Evolutionary conservation across 2,113 vertebrate genomes (phyloP), one percentile per base, ranked within the genome.

Genomic region (Tachysurus fulvidraco): DNA sequence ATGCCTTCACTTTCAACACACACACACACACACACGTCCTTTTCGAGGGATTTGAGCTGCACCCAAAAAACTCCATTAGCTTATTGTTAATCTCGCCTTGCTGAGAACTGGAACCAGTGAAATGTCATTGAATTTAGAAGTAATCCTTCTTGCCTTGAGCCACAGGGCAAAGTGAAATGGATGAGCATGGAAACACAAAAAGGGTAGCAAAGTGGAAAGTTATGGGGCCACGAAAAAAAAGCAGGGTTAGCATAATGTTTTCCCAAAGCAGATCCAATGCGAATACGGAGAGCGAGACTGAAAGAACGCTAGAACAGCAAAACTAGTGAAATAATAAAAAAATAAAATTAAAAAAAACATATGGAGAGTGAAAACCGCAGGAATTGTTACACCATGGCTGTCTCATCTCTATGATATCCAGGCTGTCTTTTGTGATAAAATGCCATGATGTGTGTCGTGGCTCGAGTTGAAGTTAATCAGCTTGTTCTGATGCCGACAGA

Each of bases 1-100:
- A 87, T 88, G 3, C 57, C 92, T 89, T 89, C 92, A 87, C 89
- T 91, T 90, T 90, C 87, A 86, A 89, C 90, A 54, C 71, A 44
- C 76, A 60, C 59, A 67, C 82, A 50, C 54, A 64, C 89, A 89
- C 86, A 82, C 80, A 9, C 8, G 23, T 54, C 76, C 76, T 78
- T 36, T 78, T 55, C 9, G 50, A 78, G 76, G 80, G 52, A 54
- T 82, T 73, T 82, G 79, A 60, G 19, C 41, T 82, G 54, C 78
- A 82, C 69, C 86, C 80, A 87, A 67, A 81, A 82, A 87, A 57
- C 57, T 76, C 82, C 46, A 77, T 87, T 87, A 76, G 57, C 59
- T 59, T 76, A 83, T 76, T 83, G 69, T 82, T 87, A 87, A 87
- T 87, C 86, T 87, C 80, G 69, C 59, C 81, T 87, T 76, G 81